Conservation (phyloP, 2,888 invertebrate genomes). For the Leucozona laternaria region DNA sequence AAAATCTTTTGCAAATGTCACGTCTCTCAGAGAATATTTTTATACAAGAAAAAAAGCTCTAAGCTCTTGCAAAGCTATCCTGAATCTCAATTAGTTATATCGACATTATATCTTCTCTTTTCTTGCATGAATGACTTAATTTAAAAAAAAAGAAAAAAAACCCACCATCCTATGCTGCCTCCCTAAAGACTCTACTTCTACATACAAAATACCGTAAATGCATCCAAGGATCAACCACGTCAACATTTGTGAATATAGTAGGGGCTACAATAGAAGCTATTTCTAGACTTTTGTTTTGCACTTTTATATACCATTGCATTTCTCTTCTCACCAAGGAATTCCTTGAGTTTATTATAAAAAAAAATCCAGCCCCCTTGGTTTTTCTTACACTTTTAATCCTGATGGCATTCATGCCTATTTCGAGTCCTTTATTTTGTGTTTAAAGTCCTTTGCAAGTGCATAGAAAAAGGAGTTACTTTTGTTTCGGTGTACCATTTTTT, state of each 20-base stretch:
- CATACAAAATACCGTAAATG: constrained; percentile 8
- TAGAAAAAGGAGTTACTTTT: neutral
- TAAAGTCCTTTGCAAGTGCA: constrained; percentile 1
- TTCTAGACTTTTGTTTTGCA: constrained; percentile 43
- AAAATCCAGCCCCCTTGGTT: neutral
- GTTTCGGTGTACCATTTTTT: constrained; percentile 17
- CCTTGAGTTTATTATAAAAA: neutral
- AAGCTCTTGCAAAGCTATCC: constrained; percentile 42
- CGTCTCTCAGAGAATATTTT: constrained; percentile 8
- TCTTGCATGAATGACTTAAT: constrained; percentile 57
- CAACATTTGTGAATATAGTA: constrained; percentile 51
- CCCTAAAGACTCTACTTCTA: neutral
- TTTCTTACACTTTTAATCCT: constrained; percentile 31
- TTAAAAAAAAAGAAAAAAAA: neutral
- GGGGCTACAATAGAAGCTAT: constrained; percentile 19
- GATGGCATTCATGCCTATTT: constrained; percentile 27
- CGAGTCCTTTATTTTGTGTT: neutral
- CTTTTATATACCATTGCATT: constrained; percentile 36
- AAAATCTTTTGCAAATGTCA: neutral
- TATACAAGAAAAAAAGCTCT: constrained; percentile 26
- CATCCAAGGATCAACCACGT: constrained; percentile 57
- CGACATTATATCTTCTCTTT: constrained; percentile 22
- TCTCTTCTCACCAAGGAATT: constrained; percentile 32
- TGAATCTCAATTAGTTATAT: constrained; percentile 43
- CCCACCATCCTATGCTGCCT: neutral